Conservation (phyloP, 1,140 invertebrate genomes). For the Drosophila burlai region DNA sequence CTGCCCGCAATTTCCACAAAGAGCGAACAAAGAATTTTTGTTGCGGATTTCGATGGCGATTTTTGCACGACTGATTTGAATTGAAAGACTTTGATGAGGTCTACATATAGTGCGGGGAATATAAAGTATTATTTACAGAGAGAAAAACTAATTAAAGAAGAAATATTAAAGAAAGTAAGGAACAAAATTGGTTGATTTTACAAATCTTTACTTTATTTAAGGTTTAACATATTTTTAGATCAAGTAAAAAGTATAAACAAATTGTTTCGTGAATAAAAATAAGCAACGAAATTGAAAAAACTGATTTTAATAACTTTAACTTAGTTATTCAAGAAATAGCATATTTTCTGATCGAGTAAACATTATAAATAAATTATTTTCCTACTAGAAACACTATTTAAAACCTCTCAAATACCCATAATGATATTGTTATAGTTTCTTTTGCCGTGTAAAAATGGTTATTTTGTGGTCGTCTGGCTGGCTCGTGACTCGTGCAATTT, state of each 20-base stretch:
- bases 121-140: conserved; percentile 9
- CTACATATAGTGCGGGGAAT: conserved; percentile 19
- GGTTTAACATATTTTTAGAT: too few relatives aligned
- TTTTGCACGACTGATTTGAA: conserved; percentile 64
- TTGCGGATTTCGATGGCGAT: conserved; percentile 29
- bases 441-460: conserved; percentile 44
- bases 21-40: conserved; percentile 47
- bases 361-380: too few relatives aligned
- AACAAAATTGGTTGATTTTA: neutral
- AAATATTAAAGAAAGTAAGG: neutral
- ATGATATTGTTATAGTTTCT: conserved; percentile 20
- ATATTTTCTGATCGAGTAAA: too few relatives aligned
- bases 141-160: neutral
- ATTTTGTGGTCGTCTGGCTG: conserved; percentile 70
- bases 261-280: too few relatives aligned
- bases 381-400: neutral
- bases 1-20: conserved; percentile 51
- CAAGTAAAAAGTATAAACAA: too few relatives aligned
- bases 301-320: too few relatives aligned
- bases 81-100: conserved; percentile 51
- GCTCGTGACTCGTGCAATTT: conserved; percentile 68
- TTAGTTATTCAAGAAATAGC: too few relatives aligned
- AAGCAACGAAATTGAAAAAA: too few relatives aligned
- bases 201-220: too few relatives aligned
- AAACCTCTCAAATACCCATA: neutral